These are phyloP conservation scores for Tineola bisselliella DNA, from an alignment of 2,888 invertebrate genomes.

Conservation along the genomic window DNA sequence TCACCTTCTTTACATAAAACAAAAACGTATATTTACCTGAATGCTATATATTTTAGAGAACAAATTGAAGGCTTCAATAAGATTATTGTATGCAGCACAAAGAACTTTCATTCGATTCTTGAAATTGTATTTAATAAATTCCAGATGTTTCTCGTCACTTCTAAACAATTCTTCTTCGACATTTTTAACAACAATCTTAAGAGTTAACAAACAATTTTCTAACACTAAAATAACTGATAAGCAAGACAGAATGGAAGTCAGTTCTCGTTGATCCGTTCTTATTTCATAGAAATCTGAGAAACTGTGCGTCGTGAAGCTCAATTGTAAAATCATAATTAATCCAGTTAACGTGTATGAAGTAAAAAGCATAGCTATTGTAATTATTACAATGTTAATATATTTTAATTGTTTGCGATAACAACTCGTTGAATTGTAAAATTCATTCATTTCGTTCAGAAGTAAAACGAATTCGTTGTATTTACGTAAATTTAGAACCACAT, in stretches of 20 bases:
- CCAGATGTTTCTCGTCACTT: not conserved
- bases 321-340: not conserved
- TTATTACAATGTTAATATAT: not conserved
- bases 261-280: not conserved
- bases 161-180: not conserved
- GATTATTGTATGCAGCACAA: not conserved
- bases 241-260: not conserved
- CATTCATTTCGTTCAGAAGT: not conserved
- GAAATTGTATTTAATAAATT: not conserved
- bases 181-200: not conserved
- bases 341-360: not conserved
- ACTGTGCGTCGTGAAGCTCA: not conserved
- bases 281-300: not conserved
- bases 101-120: not conserved
- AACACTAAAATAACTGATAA: not conserved
- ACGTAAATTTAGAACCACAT: not conserved
- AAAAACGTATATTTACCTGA: slow-evolving; percentile 1
- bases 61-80: not conserved
- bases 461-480: not conserved
- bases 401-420: not conserved
- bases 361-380: not conserved
- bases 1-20: too few species aligned
- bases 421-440: not conserved
- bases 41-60: not conserved
- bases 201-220: not conserved